Evolutionary conservation across 2,888 invertebrate species (phyloP), one percentile per base, ranked within the genome.

Genomic region (Gandaritis pyraliata): DNA sequence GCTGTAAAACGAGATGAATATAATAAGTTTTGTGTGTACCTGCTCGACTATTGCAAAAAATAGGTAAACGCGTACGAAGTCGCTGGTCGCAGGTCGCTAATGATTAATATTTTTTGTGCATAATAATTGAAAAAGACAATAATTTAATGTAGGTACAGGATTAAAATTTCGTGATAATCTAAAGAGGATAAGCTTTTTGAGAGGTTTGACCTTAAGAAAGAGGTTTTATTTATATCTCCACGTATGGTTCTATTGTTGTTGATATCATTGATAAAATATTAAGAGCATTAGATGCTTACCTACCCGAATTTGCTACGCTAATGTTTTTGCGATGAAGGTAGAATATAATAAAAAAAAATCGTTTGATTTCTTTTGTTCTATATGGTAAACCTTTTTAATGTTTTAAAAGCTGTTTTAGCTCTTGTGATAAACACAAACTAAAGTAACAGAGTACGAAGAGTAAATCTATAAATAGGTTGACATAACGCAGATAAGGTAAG

Each of bases 111-210:
- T 5, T 23, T 23, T 23, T 23, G 23, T 23, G 23, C n/a, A n/a
- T n/a, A n/a, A n/a, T n/a, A n/a, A n/a, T n/a, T n/a, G n/a, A n/a
- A n/a, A n/a, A n/a, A n/a, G n/a, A n/a, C n/a, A n/a, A n/a, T n/a
- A n/a, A n/a, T n/a, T n/a, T n/a, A n/a, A n/a, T n/a, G n/a, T n/a
- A n/a, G n/a, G n/a, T 1, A 23, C 3, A 23, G 23, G 23, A 23
- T 23, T 3, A 2, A 23, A 23, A 5, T 6, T 23, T 23, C 6
- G 23, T 23, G 23, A 23, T 6, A 6, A 23, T 8, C 10, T 8
- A 33, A 10, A 33, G 33, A 33, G 33, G 33, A 33, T 8, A 33
- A 74, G 64, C 69, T 73, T 73, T 74, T 71, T 73, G 72, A 54
- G 41, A 54, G 55, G 64, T 71, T 64, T 56, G 53, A 64, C 53